Conservation (phyloP, 2,113 vertebrate species). For the Gavialis gangeticus region DNA sequence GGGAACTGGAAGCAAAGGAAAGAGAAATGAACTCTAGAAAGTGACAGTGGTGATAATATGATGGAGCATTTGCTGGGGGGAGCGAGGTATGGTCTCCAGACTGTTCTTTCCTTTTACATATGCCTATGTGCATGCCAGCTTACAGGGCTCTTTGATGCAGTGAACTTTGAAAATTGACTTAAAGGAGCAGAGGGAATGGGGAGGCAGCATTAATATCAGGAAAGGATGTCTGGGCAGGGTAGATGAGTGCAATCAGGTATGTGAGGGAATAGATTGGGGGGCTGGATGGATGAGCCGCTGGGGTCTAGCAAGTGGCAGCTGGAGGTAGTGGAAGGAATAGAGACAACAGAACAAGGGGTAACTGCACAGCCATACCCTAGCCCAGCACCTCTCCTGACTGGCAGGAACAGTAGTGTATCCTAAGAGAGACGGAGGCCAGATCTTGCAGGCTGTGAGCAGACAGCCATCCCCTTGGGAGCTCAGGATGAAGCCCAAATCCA, state of each 20-base stretch:
- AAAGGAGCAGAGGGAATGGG: background rate
- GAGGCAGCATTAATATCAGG: background rate
- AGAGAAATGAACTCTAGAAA: background rate
- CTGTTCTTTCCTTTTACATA: background rate
- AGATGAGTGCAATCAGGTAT: background rate
- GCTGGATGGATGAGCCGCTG: background rate
- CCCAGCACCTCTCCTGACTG: background rate
- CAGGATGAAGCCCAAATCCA: background rate
- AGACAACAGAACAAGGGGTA: background rate
- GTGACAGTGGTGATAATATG: background rate
- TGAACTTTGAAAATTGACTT: background rate
- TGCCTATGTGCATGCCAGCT: background rate
- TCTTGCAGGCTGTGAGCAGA: background rate
- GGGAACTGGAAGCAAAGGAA: background rate
- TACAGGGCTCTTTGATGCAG: background rate
- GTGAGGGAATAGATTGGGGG: background rate
- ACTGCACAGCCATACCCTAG: background rate
- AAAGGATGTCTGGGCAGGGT: background rate
- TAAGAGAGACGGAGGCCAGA: background rate
- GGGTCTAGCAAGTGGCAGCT: background rate
- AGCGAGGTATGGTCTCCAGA: background rate
- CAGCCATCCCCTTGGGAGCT: background rate
- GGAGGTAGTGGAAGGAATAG: background rate
- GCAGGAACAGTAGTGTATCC: background rate
- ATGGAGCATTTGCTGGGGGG: background rate